A percentile compares a stretch with the other conserved stretches of the same genome.
Conservation (phyloP, 1,140 invertebrate species). For the Zaprionus taronus region DNA sequence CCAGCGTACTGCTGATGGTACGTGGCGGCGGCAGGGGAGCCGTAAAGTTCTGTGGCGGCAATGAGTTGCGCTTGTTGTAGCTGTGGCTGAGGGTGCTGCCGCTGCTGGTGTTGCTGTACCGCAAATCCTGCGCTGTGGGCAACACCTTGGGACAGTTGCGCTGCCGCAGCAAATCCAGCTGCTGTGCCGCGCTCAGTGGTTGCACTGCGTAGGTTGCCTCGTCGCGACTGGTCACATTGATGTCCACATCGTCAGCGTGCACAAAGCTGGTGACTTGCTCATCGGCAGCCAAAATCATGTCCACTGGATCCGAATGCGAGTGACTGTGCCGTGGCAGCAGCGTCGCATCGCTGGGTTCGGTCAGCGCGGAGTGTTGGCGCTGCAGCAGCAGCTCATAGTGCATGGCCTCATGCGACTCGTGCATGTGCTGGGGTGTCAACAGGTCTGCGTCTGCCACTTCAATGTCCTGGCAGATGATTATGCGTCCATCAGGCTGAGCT, state of each 20-base stretch:
- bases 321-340: conserved; percentile 81
- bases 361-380: conserved; percentile 71
- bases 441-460: conserved; percentile 72
- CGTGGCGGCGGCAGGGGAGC: conserved; percentile 86
- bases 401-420: conserved; percentile 49
- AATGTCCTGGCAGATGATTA: conserved; percentile 83
- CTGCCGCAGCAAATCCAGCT: conserved; percentile 89
- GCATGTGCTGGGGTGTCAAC: conserved; percentile 71
- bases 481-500: conserved; percentile 85
- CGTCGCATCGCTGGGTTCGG: conserved; percentile 66
- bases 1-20: conserved; percentile 85
- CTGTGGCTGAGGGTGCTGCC: background rate
- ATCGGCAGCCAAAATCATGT: conserved; percentile 83
- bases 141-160: conserved; percentile 93
- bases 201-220: conserved; percentile 72
- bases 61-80: conserved; percentile 65
- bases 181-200: conserved; percentile 87
- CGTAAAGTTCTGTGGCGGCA: conserved; percentile 80
- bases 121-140: conserved; percentile 85
- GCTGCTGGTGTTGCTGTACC: background rate
- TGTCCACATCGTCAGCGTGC: conserved; percentile 86
- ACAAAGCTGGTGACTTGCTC: conserved; percentile 85
- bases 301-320: conserved; percentile 90
- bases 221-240: conserved; percentile 89
- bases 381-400: conserved; percentile 72